phyloP scores from a whole-genome alignment of 2,113 vertebrate genomes.

The Ctenomys sociabilis region DNA sequence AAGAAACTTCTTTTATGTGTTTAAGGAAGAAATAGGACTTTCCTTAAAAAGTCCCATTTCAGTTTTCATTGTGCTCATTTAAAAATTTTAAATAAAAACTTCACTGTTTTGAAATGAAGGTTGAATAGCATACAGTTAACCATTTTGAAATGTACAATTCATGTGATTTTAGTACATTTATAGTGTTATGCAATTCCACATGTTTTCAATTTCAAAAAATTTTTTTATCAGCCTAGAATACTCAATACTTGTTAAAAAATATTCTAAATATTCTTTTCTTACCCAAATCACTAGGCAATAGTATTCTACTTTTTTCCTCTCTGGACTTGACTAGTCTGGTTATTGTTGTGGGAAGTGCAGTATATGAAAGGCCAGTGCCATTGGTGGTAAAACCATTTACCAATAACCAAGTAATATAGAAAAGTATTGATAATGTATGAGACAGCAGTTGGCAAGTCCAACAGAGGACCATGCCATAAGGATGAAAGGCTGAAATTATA shows the following conservation, averaged over 20 bases:
- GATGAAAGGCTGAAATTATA: no score
- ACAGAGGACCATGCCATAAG: neutral
- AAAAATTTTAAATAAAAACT: neutral
- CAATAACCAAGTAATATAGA: neutral
- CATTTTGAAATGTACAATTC: neutral
- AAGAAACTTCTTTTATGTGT: neutral
- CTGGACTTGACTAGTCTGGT: neutral
- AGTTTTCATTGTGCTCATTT: neutral
- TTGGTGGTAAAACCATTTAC: neutral
- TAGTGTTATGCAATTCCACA: neutral
- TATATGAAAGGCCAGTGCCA: neutral
- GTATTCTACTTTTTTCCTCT: neutral
- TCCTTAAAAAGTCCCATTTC: neutral
- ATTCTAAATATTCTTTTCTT: neutral
- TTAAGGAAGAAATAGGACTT: neutral
- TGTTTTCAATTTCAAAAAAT: neutral
- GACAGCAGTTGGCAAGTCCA: neutral
- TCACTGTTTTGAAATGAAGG: neutral
- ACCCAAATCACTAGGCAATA: neutral
- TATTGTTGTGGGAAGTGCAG: neutral
- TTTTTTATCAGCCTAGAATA: neutral
- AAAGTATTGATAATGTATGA: neutral
- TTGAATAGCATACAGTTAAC: neutral
- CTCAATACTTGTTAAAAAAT: neutral
- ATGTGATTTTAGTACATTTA: neutral